Evolutionary conservation across 2,888 invertebrate species (phyloP).

Genomic region (Caenorhabditis drosophilae): DNA sequence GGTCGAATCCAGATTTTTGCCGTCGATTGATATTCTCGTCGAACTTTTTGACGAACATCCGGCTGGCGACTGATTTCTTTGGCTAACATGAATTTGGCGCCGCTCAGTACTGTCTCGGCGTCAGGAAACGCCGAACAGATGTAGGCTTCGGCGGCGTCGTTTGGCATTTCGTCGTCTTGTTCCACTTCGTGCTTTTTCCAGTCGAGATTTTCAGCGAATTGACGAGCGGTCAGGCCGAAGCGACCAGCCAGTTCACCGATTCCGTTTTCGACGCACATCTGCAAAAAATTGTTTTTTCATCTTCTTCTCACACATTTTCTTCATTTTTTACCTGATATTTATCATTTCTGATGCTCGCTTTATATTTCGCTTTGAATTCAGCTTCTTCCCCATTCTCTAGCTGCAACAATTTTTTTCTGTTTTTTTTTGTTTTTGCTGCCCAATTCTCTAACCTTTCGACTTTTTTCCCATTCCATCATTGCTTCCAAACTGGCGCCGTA

Average conservation of each 20-base stretch:
- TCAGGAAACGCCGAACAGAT: conserved; percentile 73
- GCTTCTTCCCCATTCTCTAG: conserved; percentile 17
- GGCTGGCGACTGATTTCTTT: conserved; percentile 91
- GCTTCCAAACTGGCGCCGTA: conserved; percentile 78
- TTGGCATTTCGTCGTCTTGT: conserved; percentile 32
- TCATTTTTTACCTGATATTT: conserved; percentile 47
- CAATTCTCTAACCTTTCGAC: too few species aligned
- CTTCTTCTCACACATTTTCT: too few species aligned
- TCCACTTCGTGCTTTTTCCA: conserved; percentile 48
- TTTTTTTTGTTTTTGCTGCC: too few species aligned
- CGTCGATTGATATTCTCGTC: conserved; percentile 75
- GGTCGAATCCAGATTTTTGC: conserved; percentile 83
- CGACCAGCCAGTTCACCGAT: conserved; percentile 74
- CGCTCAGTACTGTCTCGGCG: conserved; percentile 84
- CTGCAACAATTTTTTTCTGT: too few species aligned
- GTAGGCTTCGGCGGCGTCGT: conserved; percentile 44
- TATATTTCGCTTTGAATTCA: conserved; percentile 36
- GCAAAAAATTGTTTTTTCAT: conserved; percentile 1
- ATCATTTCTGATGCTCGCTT: conserved; percentile 48
- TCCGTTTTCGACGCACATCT: conserved; percentile 60
- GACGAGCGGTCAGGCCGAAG: conserved; percentile 90
- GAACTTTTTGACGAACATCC: conserved; percentile 71
- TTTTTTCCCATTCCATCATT: conserved; percentile 69
- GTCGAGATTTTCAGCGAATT: conserved; percentile 90
- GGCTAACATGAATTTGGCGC: conserved; percentile 91